These are phyloP conservation scores for Drosophila merina DNA, from an alignment of 2,888 invertebrate species.

Conservation along the genomic window DNA sequence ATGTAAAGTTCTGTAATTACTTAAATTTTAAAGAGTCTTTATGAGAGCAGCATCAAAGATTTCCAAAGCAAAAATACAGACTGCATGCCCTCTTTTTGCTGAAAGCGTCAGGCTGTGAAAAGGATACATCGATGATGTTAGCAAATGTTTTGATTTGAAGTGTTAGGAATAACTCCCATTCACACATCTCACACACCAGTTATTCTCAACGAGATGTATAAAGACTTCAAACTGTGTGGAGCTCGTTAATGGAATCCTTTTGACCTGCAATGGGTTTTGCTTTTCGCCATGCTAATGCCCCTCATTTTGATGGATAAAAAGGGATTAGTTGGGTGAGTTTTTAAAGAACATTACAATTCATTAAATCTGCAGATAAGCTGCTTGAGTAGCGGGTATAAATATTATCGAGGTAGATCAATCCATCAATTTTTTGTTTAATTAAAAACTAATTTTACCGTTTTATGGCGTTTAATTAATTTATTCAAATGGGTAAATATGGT, in stretches of 20 bases:
- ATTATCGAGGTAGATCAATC: too few species aligned
- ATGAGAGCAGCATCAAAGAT: neutral
- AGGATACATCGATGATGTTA: conserved; percentile 38
- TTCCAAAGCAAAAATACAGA: conserved; percentile 33
- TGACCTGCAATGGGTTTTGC: conserved; percentile 1
- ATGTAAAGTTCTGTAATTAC: neutral
- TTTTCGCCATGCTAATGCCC: neutral
- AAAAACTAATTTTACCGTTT: neutral
- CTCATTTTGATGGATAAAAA: neutral
- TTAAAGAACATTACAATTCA: too few species aligned
- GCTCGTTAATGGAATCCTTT: conserved; percentile 12
- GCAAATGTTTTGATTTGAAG: conserved; percentile 59
- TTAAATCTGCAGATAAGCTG: too few species aligned
- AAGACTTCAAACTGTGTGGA: neutral
- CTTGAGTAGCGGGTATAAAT: too few species aligned
- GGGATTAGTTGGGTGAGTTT: neutral
- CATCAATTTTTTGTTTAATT: too few species aligned
- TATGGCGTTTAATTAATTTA: neutral
- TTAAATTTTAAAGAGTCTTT: neutral
- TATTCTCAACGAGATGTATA: neutral
- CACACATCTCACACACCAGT: neutral
- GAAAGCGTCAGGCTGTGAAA: conserved; percentile 50
- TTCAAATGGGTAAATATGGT: conserved; percentile 1
- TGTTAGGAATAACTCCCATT: conserved; percentile 38
- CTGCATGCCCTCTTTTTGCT: conserved; percentile 2